Evolutionary conservation across 2,113 vertebrate species (phyloP), one percentile per base, ranked within the genome.

Genomic region (Tyrannus savana): DNA sequence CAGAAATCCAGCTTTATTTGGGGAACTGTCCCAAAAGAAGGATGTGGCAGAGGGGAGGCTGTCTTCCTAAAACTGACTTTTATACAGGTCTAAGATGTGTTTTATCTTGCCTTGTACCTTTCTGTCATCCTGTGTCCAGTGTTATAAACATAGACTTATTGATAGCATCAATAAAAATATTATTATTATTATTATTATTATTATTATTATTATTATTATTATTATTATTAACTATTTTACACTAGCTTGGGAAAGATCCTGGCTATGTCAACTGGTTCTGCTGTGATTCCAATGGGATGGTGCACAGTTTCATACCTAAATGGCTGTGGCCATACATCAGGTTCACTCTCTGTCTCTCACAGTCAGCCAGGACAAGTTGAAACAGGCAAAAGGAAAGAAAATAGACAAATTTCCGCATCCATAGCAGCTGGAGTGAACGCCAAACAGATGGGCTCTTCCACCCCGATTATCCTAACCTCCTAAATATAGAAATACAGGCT

Each of bases 391-490:
- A 91, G 52, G 49, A 85, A 96, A 89, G 83, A 96, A 97, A 97
- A 97, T 3, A 98, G 97, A 83, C 94, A 96, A 92, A 97, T 98
- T 98, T 97, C 95, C 4, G 87, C 96, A 96, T 97, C 95, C 93
- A 96, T 87, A 98, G 98, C 98, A 98, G 97, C 98, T 98, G 98
- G 98, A 98, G 97, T 93, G 97, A 98, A 96, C 74, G 18, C 97
- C 97, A 98, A 97, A 97, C 98, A 98, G 98, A 98, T 98, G 98
- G 98, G 98, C 98, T 98, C 97, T 98, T 98, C 98, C 98, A 98
- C 98, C 97, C 98, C 66, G 98, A 98, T 98, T 98, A 98, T 98
- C 98, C 92, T 93, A 97, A 97, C 97, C 96, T 96, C 97, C 98
- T 98, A 98, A 98, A 98, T 98, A 98, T 98, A 98, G 98, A 98